Conservation (phyloP, 2,113 vertebrate genomes). For the Sander vitreus region DNA sequence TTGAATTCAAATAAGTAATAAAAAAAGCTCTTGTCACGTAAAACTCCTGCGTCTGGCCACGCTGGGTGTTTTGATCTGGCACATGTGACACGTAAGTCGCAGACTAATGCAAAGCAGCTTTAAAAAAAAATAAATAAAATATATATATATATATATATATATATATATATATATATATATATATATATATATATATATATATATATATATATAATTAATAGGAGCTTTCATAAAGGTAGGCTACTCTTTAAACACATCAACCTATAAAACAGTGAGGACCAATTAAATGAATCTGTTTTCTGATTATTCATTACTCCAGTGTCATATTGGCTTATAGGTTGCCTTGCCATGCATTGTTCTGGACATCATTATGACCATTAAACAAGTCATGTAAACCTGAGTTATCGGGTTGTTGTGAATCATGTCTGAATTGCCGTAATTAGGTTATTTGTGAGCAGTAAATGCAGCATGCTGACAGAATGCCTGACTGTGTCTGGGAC, state of each 20-base stretch:
- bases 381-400: conserved; percentile 3
- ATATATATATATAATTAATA: neutral
- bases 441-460: conserved; percentile 27
- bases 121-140: too few relatives aligned
- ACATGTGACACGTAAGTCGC: neutral
- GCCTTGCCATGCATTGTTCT: neutral
- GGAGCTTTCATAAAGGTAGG: neutral
- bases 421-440: conserved; percentile 13
- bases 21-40: too few relatives aligned
- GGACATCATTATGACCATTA: neutral
- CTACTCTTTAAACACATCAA: neutral
- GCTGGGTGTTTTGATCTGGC: neutral
- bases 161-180: too few relatives aligned
- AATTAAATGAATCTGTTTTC: neutral
- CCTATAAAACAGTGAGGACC: neutral
- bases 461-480: conserved; percentile 16
- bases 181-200: too few relatives aligned
- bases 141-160: too few relatives aligned
- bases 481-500: neutral
- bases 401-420: neutral
- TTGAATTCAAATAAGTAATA: too few relatives aligned
- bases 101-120: neutral
- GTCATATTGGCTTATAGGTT: neutral
- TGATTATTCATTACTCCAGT: neutral
- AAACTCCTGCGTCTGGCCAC: too few relatives aligned